phyloP scores from a whole-genome alignment of 2,797 vertebrate species.

The Megaceryle alcyon region DNA sequence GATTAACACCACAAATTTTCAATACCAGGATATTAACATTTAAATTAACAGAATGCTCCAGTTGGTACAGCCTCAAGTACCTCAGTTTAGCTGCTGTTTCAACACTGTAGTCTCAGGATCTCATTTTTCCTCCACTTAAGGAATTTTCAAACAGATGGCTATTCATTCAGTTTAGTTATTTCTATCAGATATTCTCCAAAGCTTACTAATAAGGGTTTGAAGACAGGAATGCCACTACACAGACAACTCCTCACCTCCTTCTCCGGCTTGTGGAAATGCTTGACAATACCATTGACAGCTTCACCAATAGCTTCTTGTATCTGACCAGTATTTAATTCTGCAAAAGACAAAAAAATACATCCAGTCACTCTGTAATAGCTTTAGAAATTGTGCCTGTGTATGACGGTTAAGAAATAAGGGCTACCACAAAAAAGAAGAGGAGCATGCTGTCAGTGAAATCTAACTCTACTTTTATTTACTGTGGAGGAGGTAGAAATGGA shows the following conservation, averaged over 20 bases:
- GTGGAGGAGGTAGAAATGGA: background rate
- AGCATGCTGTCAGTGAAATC: background rate
- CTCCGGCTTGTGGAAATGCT: slow-evolving; percentile 99
- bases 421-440: background rate
- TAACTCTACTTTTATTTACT: background rate
- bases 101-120: background rate
- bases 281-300: slow-evolving; percentile 98
- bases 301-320: slow-evolving; percentile 99
- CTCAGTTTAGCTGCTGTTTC: background rate
- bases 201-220: background rate
- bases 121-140: background rate
- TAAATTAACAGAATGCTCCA: background rate
- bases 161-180: background rate
- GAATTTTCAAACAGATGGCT: background rate
- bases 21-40: background rate
- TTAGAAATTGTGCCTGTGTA: background rate
- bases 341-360: slow-evolving; percentile 40
- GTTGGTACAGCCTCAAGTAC: too few species aligned
- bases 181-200: background rate
- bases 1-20: background rate
- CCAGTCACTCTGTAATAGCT: background rate
- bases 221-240: background rate
- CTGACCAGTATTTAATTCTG: slow-evolving; percentile 98
- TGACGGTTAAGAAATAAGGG: background rate
- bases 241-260: slow-evolving; percentile 90